Evolutionary conservation across 2,888 invertebrate genomes (phyloP), one percentile per base, ranked within the genome.

Genomic region (Caradrina clavipalpis): DNA sequence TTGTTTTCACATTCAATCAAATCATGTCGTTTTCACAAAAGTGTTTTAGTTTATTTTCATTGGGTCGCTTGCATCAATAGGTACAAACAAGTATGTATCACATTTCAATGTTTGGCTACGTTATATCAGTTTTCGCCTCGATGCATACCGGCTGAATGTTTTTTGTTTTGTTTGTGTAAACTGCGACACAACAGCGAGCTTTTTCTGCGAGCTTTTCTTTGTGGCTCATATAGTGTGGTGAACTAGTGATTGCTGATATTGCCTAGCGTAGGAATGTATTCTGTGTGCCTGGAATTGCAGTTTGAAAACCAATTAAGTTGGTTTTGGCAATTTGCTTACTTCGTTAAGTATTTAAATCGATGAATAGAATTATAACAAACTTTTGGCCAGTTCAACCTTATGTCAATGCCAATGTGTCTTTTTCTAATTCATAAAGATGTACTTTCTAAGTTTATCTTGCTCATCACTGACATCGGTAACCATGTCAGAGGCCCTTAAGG

Each of bases 151-250:
- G 63, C 69, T 62, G 64, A 69, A 81, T 75, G 70, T 72, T 82
- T 86, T 84, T 85, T 86, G 76, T 83, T 84, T 84, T 87, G 86
- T 89, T 88, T 87, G 78, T 77, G 63, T 73, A n/a, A 70, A 57
- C 69, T 86, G 87, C 86, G 85, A 85, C 87, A 87, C 83, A 85
- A 87, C 81, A 82, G 85, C 84, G 76, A 86, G 84, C 78, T 87
- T 89, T 87, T 88, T 86, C 80, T 78, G 75, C 65, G 81, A 80
- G 85, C 78, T 86, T 86, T 90, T 87, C 87, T 90, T 88, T 89
- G 86, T 85, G 81, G 86, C 77, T 84, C 82, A 84, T 85, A 83
- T 83, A 81, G 72, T 77, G 85, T 80, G 82, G 84, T 76, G 50
- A 69, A 69, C 59, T 60, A 76, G 59, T 85, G 88, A 90, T 88